phyloP scores from a whole-genome alignment of 2,797 vertebrate genomes.

The Rachycentron canadum region DNA sequence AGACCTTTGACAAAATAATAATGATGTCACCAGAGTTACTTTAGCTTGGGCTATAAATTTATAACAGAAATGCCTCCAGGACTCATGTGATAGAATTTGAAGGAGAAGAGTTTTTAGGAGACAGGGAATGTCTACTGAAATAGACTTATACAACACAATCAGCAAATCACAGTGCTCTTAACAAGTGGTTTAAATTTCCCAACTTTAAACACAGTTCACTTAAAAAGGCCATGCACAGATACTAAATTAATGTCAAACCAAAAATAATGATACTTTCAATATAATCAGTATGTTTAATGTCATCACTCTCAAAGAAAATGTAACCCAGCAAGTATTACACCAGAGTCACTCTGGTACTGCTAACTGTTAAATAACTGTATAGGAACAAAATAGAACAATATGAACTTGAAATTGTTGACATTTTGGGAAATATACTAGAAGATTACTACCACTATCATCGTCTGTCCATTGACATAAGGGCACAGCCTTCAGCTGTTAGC shows the following conservation, averaged over 20 bases:
- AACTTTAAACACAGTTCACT: neutral
- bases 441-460: neutral
- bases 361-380: too few relatives aligned
- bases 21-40: conserved; percentile 4
- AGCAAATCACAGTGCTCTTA: neutral
- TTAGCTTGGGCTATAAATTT: neutral
- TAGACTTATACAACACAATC: neutral
- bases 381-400: too few relatives aligned
- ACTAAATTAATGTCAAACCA: neutral
- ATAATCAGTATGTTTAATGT: neutral
- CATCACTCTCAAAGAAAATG: neutral
- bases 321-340: too few relatives aligned
- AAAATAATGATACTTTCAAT: neutral
- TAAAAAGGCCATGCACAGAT: neutral
- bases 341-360: too few relatives aligned
- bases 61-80: too few relatives aligned
- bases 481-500: neutral
- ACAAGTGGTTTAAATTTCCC: neutral
- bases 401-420: too few relatives aligned
- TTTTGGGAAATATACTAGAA: neutral
- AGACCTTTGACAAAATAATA: neutral
- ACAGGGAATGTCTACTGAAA: neutral
- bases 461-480: neutral
- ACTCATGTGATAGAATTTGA: too few relatives aligned
- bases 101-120: neutral